Evolutionary conservation across 2,888 invertebrate species (phyloP).

Genomic region (Xestia xanthographa): DNA sequence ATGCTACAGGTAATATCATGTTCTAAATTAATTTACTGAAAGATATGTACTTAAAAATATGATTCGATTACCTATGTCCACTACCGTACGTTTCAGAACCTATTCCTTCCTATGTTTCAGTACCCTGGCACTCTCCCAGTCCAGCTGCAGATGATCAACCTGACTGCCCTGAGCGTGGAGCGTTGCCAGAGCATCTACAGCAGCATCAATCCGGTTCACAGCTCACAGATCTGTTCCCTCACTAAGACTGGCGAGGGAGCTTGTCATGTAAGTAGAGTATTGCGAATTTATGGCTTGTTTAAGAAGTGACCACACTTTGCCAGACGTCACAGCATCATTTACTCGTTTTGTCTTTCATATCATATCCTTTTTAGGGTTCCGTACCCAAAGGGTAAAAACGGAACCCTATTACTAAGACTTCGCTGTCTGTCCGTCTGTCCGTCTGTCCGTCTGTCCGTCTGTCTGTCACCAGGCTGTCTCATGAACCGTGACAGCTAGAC

Average conservation of each 20-base stretch:
- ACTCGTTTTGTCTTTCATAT: too few species aligned
- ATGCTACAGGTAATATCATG: too few species aligned
- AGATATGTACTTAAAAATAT: neutral
- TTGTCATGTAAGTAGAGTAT: slow-evolving; percentile 89
- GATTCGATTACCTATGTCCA: neutral
- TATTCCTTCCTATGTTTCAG: slow-evolving; percentile 72
- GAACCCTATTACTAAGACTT: too few species aligned
- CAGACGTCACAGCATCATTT: too few species aligned
- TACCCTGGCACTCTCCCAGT: slow-evolving; percentile 89
- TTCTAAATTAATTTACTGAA: too few species aligned
- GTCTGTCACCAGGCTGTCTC: too few species aligned
- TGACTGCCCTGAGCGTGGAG: slow-evolving; percentile 86
- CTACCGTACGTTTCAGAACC: neutral
- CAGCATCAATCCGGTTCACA: slow-evolving; percentile 84
- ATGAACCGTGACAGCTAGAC: too few species aligned
- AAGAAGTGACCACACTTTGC: neutral
- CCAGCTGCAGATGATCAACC: slow-evolving; percentile 89
- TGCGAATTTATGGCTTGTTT: neutral
- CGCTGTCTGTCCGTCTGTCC: too few species aligned
- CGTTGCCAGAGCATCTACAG: slow-evolving; percentile 84
- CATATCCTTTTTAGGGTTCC: too few species aligned
- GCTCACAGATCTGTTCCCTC: slow-evolving; percentile 90
- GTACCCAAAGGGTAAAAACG: too few species aligned
- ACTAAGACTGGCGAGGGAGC: slow-evolving; percentile 91
- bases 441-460: too few species aligned